These are phyloP conservation scores for Latheticus oryzae DNA, from an alignment of 2,888 invertebrate genomes.

Conservation along the genomic window DNA sequence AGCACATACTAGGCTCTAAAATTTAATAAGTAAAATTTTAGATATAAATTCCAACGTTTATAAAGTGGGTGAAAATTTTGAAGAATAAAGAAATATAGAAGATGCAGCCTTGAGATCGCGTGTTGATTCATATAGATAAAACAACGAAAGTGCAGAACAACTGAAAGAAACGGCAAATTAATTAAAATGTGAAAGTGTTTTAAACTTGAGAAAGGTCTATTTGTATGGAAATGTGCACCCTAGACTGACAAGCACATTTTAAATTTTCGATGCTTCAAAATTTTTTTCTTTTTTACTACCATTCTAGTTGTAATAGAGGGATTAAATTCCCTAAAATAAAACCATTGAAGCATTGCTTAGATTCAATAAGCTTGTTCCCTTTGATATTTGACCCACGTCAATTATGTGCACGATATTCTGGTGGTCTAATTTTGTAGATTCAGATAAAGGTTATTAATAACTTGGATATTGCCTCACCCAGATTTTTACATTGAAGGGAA, in stretches of 20 bases:
- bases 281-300: no score
- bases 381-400: constrained; percentile 7
- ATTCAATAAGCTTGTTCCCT: no score
- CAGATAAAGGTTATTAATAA: not conserved
- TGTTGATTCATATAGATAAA: constrained; percentile 4
- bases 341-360: no score
- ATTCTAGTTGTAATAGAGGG: no score
- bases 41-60: no score
- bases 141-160: constrained; percentile 3
- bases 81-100: no score
- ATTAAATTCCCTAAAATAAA: no score
- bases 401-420: constrained; percentile 1
- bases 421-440: constrained; percentile 3
- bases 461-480: no score
- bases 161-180: constrained; percentile 15
- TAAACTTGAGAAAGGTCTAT: constrained; percentile 11
- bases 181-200: constrained; percentile 18
- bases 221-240: constrained; percentile 9
- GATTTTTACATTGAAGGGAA: no score
- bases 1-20: constrained; percentile 18
- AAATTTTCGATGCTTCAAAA: no score
- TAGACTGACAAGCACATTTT: not conserved
- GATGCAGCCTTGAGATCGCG: no score
- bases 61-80: no score
- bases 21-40: constrained; percentile 20